phyloP scores from a whole-genome alignment of 1,140 invertebrate genomes.

The Saccostrea cuccullata region DNA sequence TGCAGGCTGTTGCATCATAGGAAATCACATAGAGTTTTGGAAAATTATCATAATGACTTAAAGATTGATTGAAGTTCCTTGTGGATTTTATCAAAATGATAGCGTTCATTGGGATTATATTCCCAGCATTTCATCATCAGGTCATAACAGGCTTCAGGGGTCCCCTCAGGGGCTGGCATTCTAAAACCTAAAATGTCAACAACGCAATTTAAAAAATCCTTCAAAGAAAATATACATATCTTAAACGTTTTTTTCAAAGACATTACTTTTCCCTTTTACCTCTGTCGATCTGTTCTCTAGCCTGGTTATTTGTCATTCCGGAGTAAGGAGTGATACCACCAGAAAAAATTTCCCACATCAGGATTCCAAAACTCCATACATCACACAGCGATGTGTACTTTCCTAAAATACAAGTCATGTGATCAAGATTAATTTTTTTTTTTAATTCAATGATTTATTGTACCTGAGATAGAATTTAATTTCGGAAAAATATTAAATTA shows the following conservation, averaged over 20 bases:
- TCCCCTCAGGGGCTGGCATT: constrained; percentile 93
- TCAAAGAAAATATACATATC: not conserved
- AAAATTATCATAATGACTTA: constrained; percentile 39
- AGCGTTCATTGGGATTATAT: constrained; percentile 92
- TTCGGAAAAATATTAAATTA: too few relatives aligned
- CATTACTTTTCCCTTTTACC: constrained; percentile 81
- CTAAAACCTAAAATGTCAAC: constrained; percentile 85
- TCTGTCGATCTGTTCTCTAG: constrained; percentile 93
- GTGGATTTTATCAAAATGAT: constrained; percentile 92
- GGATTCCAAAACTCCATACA: constrained; percentile 98
- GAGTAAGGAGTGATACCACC: constrained; percentile 95
- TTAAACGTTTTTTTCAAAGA: too few relatives aligned
- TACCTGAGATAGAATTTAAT: too few relatives aligned
- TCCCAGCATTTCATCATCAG: constrained; percentile 96
- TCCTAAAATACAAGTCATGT: constrained; percentile 79
- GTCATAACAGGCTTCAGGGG: constrained; percentile 92
- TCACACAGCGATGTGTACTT: constrained; percentile 98
- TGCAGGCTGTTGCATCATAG: not conserved
- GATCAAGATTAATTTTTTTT: constrained; percentile 82
- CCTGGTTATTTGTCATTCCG: constrained; percentile 83
- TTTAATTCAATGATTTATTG: too few relatives aligned
- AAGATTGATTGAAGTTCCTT: constrained; percentile 57
- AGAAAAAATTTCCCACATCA: constrained; percentile 98
- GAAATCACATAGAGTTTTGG: not conserved
- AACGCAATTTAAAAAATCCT: not conserved